These are phyloP conservation scores for Ascidia mentula DNA, from an alignment of 23 tunicate genomes.

Conservation along the genomic window DNA sequence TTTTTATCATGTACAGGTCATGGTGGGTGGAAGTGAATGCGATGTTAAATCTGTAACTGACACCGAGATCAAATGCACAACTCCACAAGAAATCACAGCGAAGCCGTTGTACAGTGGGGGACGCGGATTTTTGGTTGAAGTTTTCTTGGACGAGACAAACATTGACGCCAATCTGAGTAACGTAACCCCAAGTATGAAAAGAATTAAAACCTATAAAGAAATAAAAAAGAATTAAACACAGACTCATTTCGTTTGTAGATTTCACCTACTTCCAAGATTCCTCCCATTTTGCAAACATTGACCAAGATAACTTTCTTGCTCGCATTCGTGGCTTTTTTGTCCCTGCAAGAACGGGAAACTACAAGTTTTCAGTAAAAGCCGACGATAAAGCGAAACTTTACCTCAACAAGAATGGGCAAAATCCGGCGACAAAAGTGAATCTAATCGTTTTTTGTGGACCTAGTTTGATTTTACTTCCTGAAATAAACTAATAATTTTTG, in stretches of 20 bases:
- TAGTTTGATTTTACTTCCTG: too few relatives aligned
- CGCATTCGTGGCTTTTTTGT: conserved; percentile 46
- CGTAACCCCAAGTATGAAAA: neutral
- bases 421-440: conserved; percentile 36
- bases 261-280: neutral
- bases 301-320: conserved; percentile 25
- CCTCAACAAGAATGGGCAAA: conserved; percentile 32
- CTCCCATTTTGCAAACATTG: neutral
- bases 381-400: conserved; percentile 35
- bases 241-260: neutral
- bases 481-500: too few relatives aligned
- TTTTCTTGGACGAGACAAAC: conserved; percentile 28
- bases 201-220: too few relatives aligned
- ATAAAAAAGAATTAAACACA: too few relatives aligned
- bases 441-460: too few relatives aligned
- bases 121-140: conserved; percentile 56
- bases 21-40: conserved; percentile 55
- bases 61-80: conserved; percentile 60
- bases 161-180: neutral
- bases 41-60: conserved; percentile 32
- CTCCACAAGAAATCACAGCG: conserved; percentile 26
- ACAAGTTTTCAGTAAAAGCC: conserved; percentile 36
- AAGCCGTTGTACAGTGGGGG: conserved; percentile 67
- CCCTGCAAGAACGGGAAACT: conserved; percentile 30
- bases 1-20: conserved; percentile 14